Evolutionary conservation across 1,140 invertebrate species (phyloP).

Genomic region (Popillia japonica): DNA sequence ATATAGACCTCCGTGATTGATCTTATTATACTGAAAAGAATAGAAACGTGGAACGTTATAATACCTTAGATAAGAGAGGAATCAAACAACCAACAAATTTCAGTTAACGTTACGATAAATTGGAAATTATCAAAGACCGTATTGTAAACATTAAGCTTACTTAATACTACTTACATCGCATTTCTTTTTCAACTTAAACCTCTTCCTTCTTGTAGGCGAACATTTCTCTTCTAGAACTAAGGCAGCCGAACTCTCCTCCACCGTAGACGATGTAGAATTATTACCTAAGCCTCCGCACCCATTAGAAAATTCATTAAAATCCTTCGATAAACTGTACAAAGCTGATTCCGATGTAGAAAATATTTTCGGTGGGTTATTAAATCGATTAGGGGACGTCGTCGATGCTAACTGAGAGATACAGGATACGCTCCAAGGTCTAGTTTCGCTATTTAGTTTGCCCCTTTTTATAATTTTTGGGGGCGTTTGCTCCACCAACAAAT

Average conservation of each 20-base stretch:
- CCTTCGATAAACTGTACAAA: constrained; percentile 70
- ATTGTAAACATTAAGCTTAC: no score
- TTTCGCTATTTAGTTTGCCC: constrained; percentile 63
- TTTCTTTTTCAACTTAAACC: constrained; percentile 72
- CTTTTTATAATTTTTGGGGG: constrained; percentile 63
- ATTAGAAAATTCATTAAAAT: constrained; percentile 58
- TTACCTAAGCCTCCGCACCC: constrained; percentile 62
- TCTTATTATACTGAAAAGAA: constrained; percentile 16
- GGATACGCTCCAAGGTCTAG: constrained; percentile 84
- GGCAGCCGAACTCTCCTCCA: constrained; percentile 67
- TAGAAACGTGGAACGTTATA: not conserved
- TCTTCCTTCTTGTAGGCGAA: constrained; percentile 70
- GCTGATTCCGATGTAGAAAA: constrained; percentile 88
- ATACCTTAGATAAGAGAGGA: constrained; percentile 18
- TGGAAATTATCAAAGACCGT: no score
- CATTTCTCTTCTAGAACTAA: constrained; percentile 63
- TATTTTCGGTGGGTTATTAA: constrained; percentile 52
- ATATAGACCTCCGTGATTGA: not conserved
- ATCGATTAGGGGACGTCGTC: not conserved
- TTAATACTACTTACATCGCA: constrained; percentile 63
- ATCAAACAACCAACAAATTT: not conserved
- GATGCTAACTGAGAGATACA: constrained; percentile 73
- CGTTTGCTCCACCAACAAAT: constrained; percentile 50
- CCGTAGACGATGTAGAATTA: constrained; percentile 70
- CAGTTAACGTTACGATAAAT: no score